A percentile compares a stretch with the other conserved stretches of the same genome.
These are phyloP conservation scores for Colius striatus DNA, from an alignment of 2,113 vertebrate species.

Conservation along the genomic window DNA sequence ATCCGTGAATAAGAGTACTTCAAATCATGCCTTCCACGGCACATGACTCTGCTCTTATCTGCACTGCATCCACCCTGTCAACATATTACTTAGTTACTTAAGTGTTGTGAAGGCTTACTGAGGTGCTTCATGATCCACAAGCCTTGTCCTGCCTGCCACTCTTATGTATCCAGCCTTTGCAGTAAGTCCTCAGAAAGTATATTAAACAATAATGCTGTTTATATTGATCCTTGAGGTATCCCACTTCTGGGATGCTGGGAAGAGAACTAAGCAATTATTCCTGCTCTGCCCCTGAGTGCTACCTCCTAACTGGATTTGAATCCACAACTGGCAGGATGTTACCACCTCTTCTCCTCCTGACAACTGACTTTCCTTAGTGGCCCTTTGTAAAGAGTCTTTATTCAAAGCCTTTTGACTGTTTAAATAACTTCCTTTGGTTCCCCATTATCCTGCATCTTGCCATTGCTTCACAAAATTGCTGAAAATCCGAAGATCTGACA, in stretches of 20 bases:
- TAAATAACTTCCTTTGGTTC: conserved; percentile 53
- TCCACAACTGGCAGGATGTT: conserved; percentile 38
- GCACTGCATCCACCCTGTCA: conserved; percentile 32
- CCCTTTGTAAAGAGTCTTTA: conserved; percentile 26
- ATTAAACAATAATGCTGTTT: conserved; percentile 29
- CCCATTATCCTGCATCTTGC: conserved; percentile 24
- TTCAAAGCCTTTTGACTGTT: conserved; percentile 52
- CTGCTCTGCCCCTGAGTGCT: not conserved
- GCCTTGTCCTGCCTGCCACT: conserved; percentile 33
- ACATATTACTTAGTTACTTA: conserved; percentile 47
- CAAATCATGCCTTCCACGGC: conserved; percentile 60
- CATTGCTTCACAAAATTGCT: conserved; percentile 7
- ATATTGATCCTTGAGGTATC: conserved; percentile 24
- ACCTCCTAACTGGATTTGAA: conserved; percentile 63
- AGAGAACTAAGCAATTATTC: conserved; percentile 54
- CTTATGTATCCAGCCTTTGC: conserved; percentile 20
- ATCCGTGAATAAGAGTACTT: conserved; percentile 32
- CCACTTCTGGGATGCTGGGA: conserved; percentile 42
- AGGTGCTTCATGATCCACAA: conserved; percentile 35
- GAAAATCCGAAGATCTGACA: not conserved
- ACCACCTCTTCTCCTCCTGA: conserved; percentile 22
- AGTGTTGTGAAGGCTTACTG: conserved; percentile 30
- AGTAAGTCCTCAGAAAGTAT: conserved; percentile 38
- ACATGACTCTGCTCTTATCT: conserved; percentile 28
- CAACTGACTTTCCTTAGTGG: conserved; percentile 44